Evolutionary conservation across 2,888 invertebrate species (phyloP).

Genomic region (Drosophila siamana): DNA sequence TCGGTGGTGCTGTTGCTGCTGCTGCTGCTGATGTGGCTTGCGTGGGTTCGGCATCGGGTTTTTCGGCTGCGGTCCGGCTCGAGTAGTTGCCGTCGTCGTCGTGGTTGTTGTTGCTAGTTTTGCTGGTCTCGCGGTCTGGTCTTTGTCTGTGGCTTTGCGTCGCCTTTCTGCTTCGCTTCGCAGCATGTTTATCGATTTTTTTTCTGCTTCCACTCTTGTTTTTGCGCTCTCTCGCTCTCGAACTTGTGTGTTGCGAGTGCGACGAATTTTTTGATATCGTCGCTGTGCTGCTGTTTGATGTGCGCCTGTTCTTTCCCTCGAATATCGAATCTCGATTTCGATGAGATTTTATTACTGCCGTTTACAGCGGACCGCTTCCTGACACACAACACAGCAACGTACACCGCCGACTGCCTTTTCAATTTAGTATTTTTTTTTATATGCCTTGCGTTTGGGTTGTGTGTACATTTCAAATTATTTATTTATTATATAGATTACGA

Average conservation of each 20-base stretch:
- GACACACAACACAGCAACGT: constrained; percentile 20
- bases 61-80: constrained; percentile 22
- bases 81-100: too few relatives aligned
- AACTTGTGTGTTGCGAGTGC: constrained; percentile 16
- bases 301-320: constrained; percentile 84
- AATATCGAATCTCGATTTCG: constrained; percentile 85
- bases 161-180: constrained; percentile 38
- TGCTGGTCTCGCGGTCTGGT: constrained; percentile 21
- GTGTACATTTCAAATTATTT: constrained; percentile 68
- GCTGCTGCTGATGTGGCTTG: constrained; percentile 14
- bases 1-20: constrained; percentile 17
- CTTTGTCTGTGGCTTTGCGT: constrained; percentile 36
- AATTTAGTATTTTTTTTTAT: constrained; percentile 36
- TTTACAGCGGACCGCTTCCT: constrained; percentile 30
- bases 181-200: constrained; percentile 60
- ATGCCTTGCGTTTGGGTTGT: constrained; percentile 27
- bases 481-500: constrained; percentile 77
- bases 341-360: constrained; percentile 79
- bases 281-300: constrained; percentile 66
- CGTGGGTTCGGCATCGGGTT: constrained; percentile 28
- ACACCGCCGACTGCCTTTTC: constrained; percentile 23
- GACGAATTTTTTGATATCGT: constrained; percentile 26
- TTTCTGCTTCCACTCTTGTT: constrained; percentile 16
- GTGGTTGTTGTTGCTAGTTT: constrained; percentile 3
- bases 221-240: constrained; percentile 17